Evolutionary conservation across 2,888 invertebrate genomes (phyloP), one percentile per base, ranked within the genome.

Genomic region (Resseliella maxima): DNA sequence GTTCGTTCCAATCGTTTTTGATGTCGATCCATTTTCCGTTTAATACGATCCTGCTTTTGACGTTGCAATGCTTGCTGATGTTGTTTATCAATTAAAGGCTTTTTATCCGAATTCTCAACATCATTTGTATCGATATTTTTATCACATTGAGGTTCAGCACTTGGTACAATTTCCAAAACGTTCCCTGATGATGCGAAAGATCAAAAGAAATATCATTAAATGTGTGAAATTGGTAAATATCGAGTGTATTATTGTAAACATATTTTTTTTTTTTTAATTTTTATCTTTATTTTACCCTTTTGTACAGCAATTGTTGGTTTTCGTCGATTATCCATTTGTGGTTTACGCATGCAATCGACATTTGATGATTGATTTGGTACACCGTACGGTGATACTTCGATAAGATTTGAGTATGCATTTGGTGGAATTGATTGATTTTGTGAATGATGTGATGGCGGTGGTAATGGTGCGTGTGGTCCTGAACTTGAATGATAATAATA

Each of bases 121-220:
- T 36, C 15, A 24, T 36, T 24, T 8, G 50, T 0, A 15, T 86
- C 31, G 18, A 1, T 36, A 36, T 12, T 59, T 50, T 36, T n/a
- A 27, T 54, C 86, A 27, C 86, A 86, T 85, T 45, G 21, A 24
- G 45, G 38, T 18, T 64, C 85, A 0, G 87, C 45, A 12, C 87
- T 86, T 15, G 91, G 91, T 27, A 91, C 90, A 35, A 91, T 91
- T 88, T 91, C 91, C 24, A 91, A 87, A 0, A 91, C 91, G 87
- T 91, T n/a, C n/a, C n/a, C n/a, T n/a, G n/a, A n/a, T n/a, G n/a
- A n/a, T n/a, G n/a, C n/a, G n/a, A n/a, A n/a, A n/a, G n/a, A n/a
- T n/a, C n/a, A n/a, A n/a, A n/a, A n/a, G n/a, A n/a, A n/a, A n/a
- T n/a, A n/a, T n/a, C n/a, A n/a, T n/a, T n/a, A n/a, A n/a, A n/a